phyloP scores from a whole-genome alignment of 2,113 vertebrate genomes.

The Electrona antarctica region DNA sequence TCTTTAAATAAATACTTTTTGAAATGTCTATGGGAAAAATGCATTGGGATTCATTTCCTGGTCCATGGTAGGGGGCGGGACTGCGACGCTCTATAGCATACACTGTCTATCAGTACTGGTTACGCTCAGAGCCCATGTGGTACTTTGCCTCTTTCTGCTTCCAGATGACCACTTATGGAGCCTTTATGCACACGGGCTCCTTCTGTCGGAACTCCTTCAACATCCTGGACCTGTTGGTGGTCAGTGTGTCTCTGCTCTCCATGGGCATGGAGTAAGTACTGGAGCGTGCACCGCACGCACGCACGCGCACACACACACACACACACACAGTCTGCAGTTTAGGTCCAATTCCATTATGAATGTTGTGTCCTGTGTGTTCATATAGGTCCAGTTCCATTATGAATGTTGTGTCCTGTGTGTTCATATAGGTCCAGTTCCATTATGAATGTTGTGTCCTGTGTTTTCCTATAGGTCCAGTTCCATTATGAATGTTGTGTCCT shows the following conservation, averaged over 20 bases:
- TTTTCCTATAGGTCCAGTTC: constrained; percentile 93
- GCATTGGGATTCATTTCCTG: too few relatives aligned
- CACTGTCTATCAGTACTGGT: too few relatives aligned
- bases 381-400: constrained; percentile 89
- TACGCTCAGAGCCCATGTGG: not conserved
- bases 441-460: too few relatives aligned
- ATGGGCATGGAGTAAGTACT: constrained; percentile 88
- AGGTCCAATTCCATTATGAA: constrained; percentile 87
- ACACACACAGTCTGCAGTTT: not conserved
- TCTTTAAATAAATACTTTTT: too few relatives aligned
- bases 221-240: constrained; percentile 91
- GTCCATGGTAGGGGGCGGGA: too few relatives aligned
- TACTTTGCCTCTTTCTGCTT: not conserved
- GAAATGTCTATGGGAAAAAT: too few relatives aligned
- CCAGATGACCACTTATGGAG: constrained; percentile 94
- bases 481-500: too few relatives aligned
- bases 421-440: constrained; percentile 94
- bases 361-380: too few relatives aligned
- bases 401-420: too few relatives aligned
- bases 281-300: too few relatives aligned
- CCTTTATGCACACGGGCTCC: constrained; percentile 93
- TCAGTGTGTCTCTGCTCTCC: constrained; percentile 92
- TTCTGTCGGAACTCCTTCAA: constrained; percentile 96
- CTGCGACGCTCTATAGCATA: too few relatives aligned
- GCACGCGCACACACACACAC: too few relatives aligned